A percentile compares a stretch with the other conserved stretches of the same genome.
Conservation (phyloP, 1,140 invertebrate genomes). For the Zaprionus camerounensis region DNA sequence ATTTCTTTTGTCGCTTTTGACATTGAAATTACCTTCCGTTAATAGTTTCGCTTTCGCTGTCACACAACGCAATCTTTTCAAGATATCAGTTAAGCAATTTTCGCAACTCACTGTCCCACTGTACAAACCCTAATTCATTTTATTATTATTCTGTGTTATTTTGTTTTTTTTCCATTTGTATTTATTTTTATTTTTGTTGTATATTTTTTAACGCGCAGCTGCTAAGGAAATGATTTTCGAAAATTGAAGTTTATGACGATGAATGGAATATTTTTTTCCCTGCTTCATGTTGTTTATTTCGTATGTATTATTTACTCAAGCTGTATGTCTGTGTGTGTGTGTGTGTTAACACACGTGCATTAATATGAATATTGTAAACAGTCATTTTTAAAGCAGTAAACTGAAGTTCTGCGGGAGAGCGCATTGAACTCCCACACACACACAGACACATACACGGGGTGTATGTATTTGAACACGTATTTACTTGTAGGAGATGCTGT, state of each 20-base stretch:
- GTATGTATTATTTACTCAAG: constrained; percentile 47
- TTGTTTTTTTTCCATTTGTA: constrained; percentile 47
- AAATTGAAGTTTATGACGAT: constrained; percentile 84
- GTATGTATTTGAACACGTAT: constrained; percentile 43
- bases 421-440: constrained; percentile 51
- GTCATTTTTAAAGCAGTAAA: constrained; percentile 65
- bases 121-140: constrained; percentile 76
- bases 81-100: constrained; percentile 41
- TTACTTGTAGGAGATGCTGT: constrained; percentile 42
- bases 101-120: constrained; percentile 70
- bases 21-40: constrained; percentile 38
- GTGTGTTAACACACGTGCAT: constrained; percentile 64
- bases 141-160: constrained; percentile 41
- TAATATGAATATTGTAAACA: constrained; percentile 79
- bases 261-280: constrained; percentile 74
- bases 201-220: constrained; percentile 70
- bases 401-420: constrained; percentile 61
- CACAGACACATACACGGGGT: not conserved
- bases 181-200: constrained; percentile 55
- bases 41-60: constrained; percentile 22
- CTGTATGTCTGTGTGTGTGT: constrained; percentile 27
- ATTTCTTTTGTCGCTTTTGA: constrained; percentile 26
- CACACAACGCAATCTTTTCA: constrained; percentile 19
- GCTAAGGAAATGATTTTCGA: constrained; percentile 84
- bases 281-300: constrained; percentile 52